Percentiles rank a stretch among this genome's conserved stretches.
Conservation (phyloP, 2,797 vertebrate genomes). For the Phrynocephalus guinanensis region DNA sequence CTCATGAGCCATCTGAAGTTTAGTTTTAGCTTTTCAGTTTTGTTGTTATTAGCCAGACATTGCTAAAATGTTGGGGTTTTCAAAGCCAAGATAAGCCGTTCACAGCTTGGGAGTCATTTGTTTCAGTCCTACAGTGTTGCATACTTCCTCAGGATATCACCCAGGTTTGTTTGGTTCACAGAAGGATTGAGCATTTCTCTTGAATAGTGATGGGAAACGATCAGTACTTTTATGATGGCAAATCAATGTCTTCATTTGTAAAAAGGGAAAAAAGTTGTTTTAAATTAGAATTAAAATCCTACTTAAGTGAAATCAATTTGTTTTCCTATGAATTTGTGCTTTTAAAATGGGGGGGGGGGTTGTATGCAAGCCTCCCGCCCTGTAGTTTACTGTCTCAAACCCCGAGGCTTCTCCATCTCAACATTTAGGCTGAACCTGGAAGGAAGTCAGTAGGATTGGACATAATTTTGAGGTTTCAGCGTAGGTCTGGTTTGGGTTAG, state of each 20-base stretch:
- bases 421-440: not conserved
- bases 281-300: not conserved
- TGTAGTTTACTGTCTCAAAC: conserved; percentile 1
- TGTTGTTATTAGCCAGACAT: not conserved
- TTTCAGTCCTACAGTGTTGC: not conserved
- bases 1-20: not conserved
- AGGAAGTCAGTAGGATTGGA: not conserved
- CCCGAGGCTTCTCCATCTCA: not conserved
- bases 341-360: not conserved
- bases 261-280: not conserved
- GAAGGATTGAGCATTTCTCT: not conserved
- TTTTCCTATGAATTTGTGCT: not conserved
- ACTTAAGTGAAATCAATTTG: too few species aligned
- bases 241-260: not conserved
- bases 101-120: not conserved
- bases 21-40: not conserved
- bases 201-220: not conserved
- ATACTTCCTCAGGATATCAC: fast-evolving
- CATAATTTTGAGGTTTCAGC: not conserved
- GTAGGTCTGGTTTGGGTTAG: conserved; percentile 21
- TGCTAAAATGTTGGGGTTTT: conserved; percentile 12
- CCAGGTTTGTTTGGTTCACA: not conserved
- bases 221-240: not conserved
- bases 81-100: not conserved
- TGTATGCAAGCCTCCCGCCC: not conserved